Evolutionary conservation across 2,797 vertebrate genomes (phyloP).

Genomic region (Tadarida brasiliensis): DNA sequence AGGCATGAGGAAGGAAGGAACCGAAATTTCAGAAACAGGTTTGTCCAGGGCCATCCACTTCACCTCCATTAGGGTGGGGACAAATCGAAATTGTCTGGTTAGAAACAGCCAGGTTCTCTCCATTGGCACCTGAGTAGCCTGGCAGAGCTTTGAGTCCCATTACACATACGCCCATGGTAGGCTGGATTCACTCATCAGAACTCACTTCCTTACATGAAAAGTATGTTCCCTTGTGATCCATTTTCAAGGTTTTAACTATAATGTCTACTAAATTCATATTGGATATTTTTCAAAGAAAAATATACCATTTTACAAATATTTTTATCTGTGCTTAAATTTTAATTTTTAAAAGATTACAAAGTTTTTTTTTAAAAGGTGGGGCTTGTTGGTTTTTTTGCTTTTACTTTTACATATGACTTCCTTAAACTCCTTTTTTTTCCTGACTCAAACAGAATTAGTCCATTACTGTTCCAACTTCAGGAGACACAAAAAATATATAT

Average conservation of each 20-base stretch:
- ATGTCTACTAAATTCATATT: slow-evolving; percentile 16
- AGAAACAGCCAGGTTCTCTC: not conserved
- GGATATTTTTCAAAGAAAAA: slow-evolving; percentile 39
- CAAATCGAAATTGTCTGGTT: not conserved
- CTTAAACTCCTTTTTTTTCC: not conserved
- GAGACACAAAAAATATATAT: not conserved
- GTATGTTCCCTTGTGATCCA: not conserved
- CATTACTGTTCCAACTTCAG: slow-evolving; percentile 3
- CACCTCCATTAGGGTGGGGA: not conserved
- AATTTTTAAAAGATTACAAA: not conserved
- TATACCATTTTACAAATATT: not conserved
- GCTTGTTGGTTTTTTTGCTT: not conserved
- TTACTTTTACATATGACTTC: not conserved
- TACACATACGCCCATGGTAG: not conserved
- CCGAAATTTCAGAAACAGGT: not conserved
- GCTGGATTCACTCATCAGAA: not conserved
- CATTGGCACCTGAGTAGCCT: not conserved
- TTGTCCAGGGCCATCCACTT: not conserved
- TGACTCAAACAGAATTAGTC: slow-evolving; percentile 34
- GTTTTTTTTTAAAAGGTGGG: not conserved
- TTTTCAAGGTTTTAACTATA: slow-evolving; percentile 16
- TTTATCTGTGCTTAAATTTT: slow-evolving; percentile 1
- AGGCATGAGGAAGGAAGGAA: not conserved
- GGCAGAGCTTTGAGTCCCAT: not conserved
- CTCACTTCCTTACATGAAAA: not conserved